A percentile compares a stretch with the other conserved stretches of the same genome.
These are phyloP conservation scores for Mythimna loreyi DNA, from an alignment of 2,888 invertebrate genomes.

Conservation along the genomic window DNA sequence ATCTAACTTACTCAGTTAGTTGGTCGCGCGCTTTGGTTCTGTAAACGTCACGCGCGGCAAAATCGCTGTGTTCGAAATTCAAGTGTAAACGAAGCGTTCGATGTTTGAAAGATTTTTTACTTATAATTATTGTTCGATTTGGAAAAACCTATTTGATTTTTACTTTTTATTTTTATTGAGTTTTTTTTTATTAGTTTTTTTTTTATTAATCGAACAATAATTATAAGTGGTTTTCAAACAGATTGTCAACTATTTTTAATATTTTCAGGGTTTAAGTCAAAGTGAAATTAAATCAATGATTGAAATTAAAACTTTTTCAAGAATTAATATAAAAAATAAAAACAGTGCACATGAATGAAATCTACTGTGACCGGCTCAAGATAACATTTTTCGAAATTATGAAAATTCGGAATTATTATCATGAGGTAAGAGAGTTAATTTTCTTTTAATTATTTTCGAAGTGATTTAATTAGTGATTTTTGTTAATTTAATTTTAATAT, in stretches of 20 bases:
- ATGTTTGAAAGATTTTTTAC: slow-evolving; percentile 47
- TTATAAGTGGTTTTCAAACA: slow-evolving; percentile 52
- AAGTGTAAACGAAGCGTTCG: slow-evolving; percentile 63
- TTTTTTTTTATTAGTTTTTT: slow-evolving; percentile 12
- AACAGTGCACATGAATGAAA: slow-evolving; percentile 76
- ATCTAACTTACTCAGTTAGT: slow-evolving; percentile 83
- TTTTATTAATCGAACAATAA: slow-evolving; percentile 54
- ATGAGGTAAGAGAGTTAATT: slow-evolving; percentile 78
- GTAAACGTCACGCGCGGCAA: slow-evolving; percentile 78
- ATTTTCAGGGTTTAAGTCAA: slow-evolving; percentile 48
- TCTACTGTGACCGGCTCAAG: slow-evolving; percentile 72
- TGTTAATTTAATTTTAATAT: background rate
- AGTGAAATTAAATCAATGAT: slow-evolving; percentile 34
- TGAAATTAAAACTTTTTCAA: slow-evolving; percentile 19
- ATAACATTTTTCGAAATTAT: slow-evolving; percentile 80
- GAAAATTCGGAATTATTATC: slow-evolving; percentile 87
- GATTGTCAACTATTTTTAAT: slow-evolving; percentile 30
- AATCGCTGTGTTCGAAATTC: slow-evolving; percentile 66
- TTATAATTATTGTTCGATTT: slow-evolving; percentile 58
- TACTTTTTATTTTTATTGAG: slow-evolving; percentile 15
- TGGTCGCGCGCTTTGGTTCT: slow-evolving; percentile 86
- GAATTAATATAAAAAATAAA: slow-evolving; percentile 40
- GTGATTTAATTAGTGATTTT: background rate
- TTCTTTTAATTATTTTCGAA: slow-evolving; percentile 7
- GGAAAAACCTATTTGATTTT: slow-evolving; percentile 36